Percentiles rank a stretch among this genome's conserved stretches.
Evolutionary conservation across 2,888 invertebrate species (phyloP).

Genomic region (Junonia oenone): DNA sequence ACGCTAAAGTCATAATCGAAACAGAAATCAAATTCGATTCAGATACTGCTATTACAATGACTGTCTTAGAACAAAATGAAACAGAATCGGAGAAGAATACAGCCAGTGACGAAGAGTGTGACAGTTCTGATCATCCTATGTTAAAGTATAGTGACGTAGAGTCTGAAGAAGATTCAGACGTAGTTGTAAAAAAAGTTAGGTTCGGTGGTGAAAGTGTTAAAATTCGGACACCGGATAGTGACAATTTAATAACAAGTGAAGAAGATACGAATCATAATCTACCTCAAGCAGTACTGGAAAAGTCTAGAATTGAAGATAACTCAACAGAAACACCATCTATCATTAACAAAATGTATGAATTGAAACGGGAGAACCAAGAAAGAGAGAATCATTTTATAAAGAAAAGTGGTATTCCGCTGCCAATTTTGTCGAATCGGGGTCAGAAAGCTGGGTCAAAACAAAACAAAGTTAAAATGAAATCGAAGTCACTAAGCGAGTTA

Average conservation of each 20-base stretch:
- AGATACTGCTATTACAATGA: constrained; percentile 90
- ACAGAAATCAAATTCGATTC: constrained; percentile 90
- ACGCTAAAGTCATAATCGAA: constrained; percentile 87
- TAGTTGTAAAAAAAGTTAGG: constrained; percentile 84
- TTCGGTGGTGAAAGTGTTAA: constrained; percentile 94
- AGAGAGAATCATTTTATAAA: constrained; percentile 45
- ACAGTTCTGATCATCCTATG: constrained; percentile 70
- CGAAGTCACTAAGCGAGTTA: constrained; percentile 69
- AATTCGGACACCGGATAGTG: constrained; percentile 91
- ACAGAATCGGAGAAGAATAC: constrained; percentile 66
- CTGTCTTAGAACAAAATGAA: constrained; percentile 86
- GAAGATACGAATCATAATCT: constrained; percentile 56
- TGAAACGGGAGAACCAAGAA: constrained; percentile 52
- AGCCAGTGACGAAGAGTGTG: constrained; percentile 65
- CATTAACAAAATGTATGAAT: constrained; percentile 54
- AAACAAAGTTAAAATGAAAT: constrained; percentile 61
- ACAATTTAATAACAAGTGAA: constrained; percentile 82
- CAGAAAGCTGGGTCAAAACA: constrained; percentile 44
- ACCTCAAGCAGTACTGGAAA: constrained; percentile 22
- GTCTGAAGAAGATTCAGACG: constrained; percentile 79
- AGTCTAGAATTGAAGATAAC: constrained; percentile 23
- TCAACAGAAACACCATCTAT: constrained; percentile 44
- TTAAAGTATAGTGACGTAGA: constrained; percentile 82
- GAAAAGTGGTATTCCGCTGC: constrained; percentile 67
- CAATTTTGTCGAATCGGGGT: constrained; percentile 54